Evolutionary conservation across 2,888 invertebrate genomes (phyloP).

Genomic region (Ophonus ardosiacus): DNA sequence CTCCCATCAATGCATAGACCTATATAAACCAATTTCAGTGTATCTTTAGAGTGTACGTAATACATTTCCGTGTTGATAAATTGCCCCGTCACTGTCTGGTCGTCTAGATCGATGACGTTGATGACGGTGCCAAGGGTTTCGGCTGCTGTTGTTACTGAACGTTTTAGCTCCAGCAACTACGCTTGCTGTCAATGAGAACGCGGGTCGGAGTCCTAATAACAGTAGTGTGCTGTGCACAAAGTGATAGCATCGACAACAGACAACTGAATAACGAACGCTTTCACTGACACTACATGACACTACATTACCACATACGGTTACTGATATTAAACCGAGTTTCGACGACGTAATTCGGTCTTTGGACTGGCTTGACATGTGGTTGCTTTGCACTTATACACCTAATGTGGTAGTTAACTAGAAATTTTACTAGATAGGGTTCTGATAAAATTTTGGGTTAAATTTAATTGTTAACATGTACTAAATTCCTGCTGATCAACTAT

Average conservation of each 20-base stretch:
- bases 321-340: slow-evolving; percentile 24
- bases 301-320: slow-evolving; percentile 31
- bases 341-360: slow-evolving; percentile 19
- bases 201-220: background rate
- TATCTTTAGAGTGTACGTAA: too few relatives aligned
- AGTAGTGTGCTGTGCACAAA: slow-evolving; percentile 16
- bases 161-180: background rate
- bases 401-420: background rate
- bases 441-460: background rate
- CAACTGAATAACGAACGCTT: slow-evolving; percentile 36
- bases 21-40: too few relatives aligned
- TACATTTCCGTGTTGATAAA: background rate
- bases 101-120: slow-evolving; percentile 6
- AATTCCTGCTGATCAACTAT: background rate
- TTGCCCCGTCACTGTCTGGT: background rate
- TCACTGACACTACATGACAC: background rate
- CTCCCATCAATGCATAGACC: too few relatives aligned
- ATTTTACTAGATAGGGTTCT: background rate
- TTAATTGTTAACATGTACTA: background rate
- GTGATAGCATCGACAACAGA: slow-evolving; percentile 30
- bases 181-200: background rate
- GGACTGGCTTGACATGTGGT: slow-evolving; percentile 18
- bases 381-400: background rate
- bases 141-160: background rate
- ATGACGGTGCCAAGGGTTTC: background rate